Evolutionary conservation across 1,140 invertebrate species (phyloP), one percentile per base, ranked within the genome.

Genomic region (Apis dorsata): DNA sequence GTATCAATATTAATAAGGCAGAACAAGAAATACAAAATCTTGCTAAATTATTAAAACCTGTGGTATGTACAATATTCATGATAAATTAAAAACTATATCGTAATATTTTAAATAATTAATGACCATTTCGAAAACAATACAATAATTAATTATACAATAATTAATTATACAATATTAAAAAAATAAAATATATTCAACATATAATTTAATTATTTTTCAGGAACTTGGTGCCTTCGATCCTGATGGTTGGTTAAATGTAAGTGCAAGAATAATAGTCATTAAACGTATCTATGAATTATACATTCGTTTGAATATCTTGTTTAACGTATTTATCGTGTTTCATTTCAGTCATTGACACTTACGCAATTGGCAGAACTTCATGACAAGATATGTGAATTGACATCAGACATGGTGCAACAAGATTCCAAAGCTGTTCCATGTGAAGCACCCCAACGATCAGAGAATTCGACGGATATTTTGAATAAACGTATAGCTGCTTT

Each of bases 361-460:
- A 90, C 89, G 0, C 89, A 92, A 76, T 73, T 93, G 53, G 93
- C 91, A 7, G 91, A 93, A 17, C 74, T 93, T 55, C 91, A 93
- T 69, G 92, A 93, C 59, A 86, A 86, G 65, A 91, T 93, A 55
- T 92, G 93, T 74, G 12, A 81, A 1, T 63, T 90, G 62, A 92
- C 92, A 71, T 91, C 90, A 28, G 78, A 65, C 13, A 89, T 92
- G 83, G 88, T 92, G 13, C 66, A 83, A 19, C 66, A 86, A 49
- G 90, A 92, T n/a, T 65, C 34, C 34, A 65, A n/a, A 65, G 34
- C 62, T 44, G 51, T 60, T 2, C n/a, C 11, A 15, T 83, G 49
- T 17, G 24, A n/a, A 5, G 63, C 2, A 24, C n/a, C 75, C 24
- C 59, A 44, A 44, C 34, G 13, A 55, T 2, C 5, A 21, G 70